Evolutionary conservation across 2,113 vertebrate species (phyloP), one percentile per base, ranked within the genome.

Genomic region (Nyctereutes procyonoides): DNA sequence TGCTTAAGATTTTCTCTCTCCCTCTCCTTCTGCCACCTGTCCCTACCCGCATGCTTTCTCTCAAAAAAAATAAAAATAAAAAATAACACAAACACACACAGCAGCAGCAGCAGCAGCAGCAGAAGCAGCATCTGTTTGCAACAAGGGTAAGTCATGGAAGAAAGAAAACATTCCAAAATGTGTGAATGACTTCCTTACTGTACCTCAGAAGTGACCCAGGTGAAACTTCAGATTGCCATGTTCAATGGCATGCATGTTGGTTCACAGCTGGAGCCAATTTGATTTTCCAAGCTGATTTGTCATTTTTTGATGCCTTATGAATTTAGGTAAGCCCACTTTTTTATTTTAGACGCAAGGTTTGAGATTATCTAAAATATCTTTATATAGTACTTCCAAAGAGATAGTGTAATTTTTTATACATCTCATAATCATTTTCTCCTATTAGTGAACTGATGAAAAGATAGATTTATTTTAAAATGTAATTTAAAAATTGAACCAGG

Each of bases 401-500:
- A 88, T 92, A 76, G 9, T 19, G 81, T 89, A 55, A 88, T 88
- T 51, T 24, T 94, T 35, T 30, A 55, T 2, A 28, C 43, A 48
- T 76, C 26, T 91, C 53, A 74, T 58, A 82, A 80, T 63, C 12
- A 95, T 65, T 85, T 86, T 30, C 88, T 95, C 15, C 32, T 83
- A 65, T 17, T 20, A 77, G 32, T 32, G 58, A 79, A 82, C 69
- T 92, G 69, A 83, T 67, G 55, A 74, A 92, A 90, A 92, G 32
- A 94, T 43, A 88, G 28, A 71, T 11, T 35, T 88, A 4, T 35
- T 96, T 83, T 93, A 43, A 43, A 60, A 80, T 94, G 62, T 76
- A 88, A 91, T 74, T 97, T 88, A n/a, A 95, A 71, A 58, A 76
- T 32, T 65, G n/a, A 97, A 95, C 43, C 6, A 43, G 43, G 43